Conservation (phyloP, 2,113 vertebrate species). For the Mirza zaza region DNA sequence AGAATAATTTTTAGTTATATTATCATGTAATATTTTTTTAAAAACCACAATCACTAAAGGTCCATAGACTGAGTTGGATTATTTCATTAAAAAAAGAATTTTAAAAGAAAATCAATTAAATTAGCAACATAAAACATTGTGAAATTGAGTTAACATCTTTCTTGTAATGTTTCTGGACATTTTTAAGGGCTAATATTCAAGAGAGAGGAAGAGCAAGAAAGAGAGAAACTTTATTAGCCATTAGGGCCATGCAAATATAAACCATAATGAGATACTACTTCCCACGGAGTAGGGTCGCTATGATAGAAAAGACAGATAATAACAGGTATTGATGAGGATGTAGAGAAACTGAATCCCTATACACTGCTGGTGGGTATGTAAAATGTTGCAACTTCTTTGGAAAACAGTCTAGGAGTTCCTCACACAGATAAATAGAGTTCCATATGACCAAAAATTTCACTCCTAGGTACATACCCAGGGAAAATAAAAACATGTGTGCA, state of each 20-base stretch:
- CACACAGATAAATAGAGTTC: neutral
- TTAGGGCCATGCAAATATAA: neutral
- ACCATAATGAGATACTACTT: neutral
- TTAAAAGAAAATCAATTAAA: neutral
- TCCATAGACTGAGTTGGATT: neutral
- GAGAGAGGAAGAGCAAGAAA: neutral
- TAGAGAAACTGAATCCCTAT: neutral
- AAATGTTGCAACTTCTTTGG: neutral
- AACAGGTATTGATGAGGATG: neutral
- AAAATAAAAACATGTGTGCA: neutral
- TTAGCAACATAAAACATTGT: neutral
- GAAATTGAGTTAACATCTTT: neutral
- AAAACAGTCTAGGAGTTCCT: neutral
- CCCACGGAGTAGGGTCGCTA: neutral
- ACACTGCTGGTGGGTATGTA: neutral
- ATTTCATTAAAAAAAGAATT: neutral
- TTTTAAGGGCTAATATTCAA: neutral
- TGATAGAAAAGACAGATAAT: neutral
- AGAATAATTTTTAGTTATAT: neutral
- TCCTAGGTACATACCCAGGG: neutral
- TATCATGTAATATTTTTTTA: neutral
- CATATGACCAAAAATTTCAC: neutral
- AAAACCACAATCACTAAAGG: neutral
- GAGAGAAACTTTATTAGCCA: neutral
- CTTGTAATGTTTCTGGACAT: neutral